phyloP scores from a whole-genome alignment of 1,140 invertebrate species.

The Trigoniulus corallinus region DNA sequence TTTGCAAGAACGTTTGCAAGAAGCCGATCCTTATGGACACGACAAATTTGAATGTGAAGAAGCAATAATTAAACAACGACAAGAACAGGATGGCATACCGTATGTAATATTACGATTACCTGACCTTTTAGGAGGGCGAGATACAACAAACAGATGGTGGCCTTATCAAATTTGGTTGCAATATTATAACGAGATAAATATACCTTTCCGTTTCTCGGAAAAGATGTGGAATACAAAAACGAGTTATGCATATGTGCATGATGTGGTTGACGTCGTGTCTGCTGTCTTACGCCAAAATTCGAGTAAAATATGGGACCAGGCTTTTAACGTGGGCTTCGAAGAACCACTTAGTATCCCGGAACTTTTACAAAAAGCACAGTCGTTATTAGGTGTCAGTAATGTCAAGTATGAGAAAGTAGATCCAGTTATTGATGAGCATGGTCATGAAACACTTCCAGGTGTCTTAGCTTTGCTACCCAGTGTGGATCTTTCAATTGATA shows the following conservation, averaged over 20 bases:
- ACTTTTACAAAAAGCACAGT: slow-evolving; percentile 19
- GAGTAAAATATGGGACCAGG: slow-evolving; percentile 19
- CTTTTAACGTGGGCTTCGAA: slow-evolving; percentile 28
- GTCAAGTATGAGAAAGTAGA: slow-evolving; percentile 10
- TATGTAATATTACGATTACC: slow-evolving; percentile 30
- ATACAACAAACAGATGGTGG: slow-evolving; percentile 32
- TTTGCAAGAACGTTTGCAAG: slow-evolving; percentile 16
- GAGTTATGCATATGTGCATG: slow-evolving; percentile 30
- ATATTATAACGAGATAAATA: slow-evolving; percentile 18
- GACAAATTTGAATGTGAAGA: slow-evolving; percentile 29
- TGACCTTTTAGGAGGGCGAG: slow-evolving; percentile 32
- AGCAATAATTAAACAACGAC: slow-evolving; percentile 15
- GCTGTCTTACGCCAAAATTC: slow-evolving; percentile 14
- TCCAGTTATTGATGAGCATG: background rate
- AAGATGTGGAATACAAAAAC: slow-evolving; percentile 19
- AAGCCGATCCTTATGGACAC: slow-evolving; percentile 28
- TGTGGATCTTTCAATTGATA: slow-evolving; percentile 27
- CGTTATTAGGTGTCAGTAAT: slow-evolving; percentile 14
- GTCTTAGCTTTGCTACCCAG: slow-evolving; percentile 28
- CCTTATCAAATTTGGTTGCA: slow-evolving; percentile 32
- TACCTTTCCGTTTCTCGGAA: slow-evolving; percentile 22
- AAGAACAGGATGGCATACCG: slow-evolving; percentile 17
- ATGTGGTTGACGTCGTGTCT: slow-evolving; percentile 26
- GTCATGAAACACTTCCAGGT: background rate
- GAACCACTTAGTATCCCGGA: slow-evolving; percentile 20